phyloP scores from a whole-genome alignment of 2,888 invertebrate species.

The Cheilosia urbana region DNA sequence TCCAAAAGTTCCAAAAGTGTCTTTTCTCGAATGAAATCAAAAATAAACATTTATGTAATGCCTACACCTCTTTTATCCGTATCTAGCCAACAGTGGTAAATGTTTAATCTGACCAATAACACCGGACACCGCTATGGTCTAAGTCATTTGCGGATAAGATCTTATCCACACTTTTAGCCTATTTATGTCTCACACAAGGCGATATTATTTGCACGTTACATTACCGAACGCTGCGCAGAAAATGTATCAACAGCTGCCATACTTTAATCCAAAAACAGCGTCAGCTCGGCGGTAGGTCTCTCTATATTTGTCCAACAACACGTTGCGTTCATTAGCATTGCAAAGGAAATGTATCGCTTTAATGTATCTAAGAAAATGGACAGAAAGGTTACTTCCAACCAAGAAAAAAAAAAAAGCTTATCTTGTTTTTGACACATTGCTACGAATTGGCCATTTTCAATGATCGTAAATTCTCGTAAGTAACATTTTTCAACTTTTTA shows the following conservation, averaged over 20 bases:
- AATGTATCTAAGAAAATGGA: conserved; percentile 68
- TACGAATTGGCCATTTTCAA: conserved; percentile 74
- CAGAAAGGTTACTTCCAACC: conserved; percentile 69
- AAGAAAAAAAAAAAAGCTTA: conserved; percentile 51
- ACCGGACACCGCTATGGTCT: conserved; percentile 32
- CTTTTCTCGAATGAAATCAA: not conserved
- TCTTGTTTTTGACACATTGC: conserved; percentile 76
- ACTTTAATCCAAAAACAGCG: conserved; percentile 71
- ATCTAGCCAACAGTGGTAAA: conserved; percentile 48
- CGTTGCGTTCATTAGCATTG: conserved; percentile 69
- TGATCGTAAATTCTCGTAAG: conserved; percentile 69
- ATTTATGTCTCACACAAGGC: conserved; percentile 62
- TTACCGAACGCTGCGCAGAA: conserved; percentile 50
- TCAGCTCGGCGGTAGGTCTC: conserved; percentile 14
- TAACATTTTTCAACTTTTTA: conserved; percentile 46
- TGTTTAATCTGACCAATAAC: conserved; percentile 64
- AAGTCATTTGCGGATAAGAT: conserved; percentile 67
- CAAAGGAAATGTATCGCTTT: conserved; percentile 70
- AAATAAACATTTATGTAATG: not conserved
- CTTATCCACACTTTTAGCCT: conserved; percentile 73
- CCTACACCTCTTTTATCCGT: conserved; percentile 12
- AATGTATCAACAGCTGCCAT: conserved; percentile 74
- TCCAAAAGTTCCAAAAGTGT: not conserved
- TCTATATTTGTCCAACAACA: conserved; percentile 54
- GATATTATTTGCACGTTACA: conserved; percentile 60